Evolutionary conservation across 2,113 vertebrate genomes (phyloP).

Genomic region (Cinclus cinclus): DNA sequence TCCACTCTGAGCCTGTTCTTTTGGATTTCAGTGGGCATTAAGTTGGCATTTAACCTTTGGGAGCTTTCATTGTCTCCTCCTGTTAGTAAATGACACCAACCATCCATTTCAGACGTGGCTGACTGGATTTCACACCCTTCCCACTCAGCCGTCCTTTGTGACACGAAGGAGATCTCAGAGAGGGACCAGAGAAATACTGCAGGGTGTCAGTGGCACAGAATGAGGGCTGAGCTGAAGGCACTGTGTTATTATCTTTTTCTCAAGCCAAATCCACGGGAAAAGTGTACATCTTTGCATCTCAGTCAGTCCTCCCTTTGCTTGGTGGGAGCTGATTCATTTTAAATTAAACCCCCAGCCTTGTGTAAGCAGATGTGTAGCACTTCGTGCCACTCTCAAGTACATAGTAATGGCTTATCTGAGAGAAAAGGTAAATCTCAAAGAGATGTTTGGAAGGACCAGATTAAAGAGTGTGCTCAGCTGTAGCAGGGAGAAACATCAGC

Average conservation of each 20-base stretch:
- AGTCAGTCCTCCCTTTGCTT: not conserved
- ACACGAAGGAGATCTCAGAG: not conserved
- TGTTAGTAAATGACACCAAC: not conserved
- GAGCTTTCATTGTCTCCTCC: not conserved
- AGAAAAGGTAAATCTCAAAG: not conserved
- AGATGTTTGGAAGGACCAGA: not conserved
- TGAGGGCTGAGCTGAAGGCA: not conserved
- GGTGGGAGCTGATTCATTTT: not conserved
- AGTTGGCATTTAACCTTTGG: not conserved
- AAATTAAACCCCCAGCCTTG: not conserved
- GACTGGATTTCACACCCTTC: not conserved
- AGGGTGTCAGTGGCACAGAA: not conserved
- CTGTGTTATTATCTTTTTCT: not conserved
- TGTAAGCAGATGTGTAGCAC: not conserved
- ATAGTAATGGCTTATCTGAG: not conserved
- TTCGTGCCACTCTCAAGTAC: not conserved
- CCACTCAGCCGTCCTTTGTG: not conserved
- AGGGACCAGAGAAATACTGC: not conserved
- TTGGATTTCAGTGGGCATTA: not conserved
- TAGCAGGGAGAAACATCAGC: not conserved
- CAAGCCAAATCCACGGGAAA: not conserved
- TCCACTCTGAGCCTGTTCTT: not conserved
- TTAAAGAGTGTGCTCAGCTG: not conserved
- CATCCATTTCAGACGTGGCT: accelerated
- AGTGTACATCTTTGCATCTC: not conserved